Base-by-base conservation (phyloP, 2,888 invertebrate species). In the Aproaerema taeniolella region DNA sequence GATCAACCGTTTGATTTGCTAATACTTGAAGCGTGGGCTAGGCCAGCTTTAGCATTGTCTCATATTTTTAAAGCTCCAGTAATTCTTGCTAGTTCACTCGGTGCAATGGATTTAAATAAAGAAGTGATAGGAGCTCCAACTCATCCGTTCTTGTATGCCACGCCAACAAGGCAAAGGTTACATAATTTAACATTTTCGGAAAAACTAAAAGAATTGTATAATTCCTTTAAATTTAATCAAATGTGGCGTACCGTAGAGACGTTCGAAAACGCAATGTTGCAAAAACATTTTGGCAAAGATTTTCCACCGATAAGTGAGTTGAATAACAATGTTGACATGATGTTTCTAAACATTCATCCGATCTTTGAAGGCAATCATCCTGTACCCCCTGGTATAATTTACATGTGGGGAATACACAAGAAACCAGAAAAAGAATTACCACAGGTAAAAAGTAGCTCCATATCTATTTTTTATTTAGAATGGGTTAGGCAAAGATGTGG, bases 391-490 rank as follows among this genome's bases (percentile, higher is more conserved):
- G 64, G 64, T 35, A 57, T 80, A 2, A 44, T 86, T 1, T 67
- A 69, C 38, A 65, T 81, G 37, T 82, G 86, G 38, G 80, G 82
- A 1, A 49, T 78, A 17, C 83, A 82, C 45, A 55, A 75, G 17
- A 64, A 61, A n/a, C 58, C 63, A 2, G 44, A 62, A 6, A 69
- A 76, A 38, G 56, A 70, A 8, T 52, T 87, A 26, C 79, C 82
- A 2, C 44, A 67, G 59, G 87, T 85, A 58, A 43, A 7, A 6
- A n/a, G n/a, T n/a, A n/a, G n/a, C n/a, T n/a, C n/a, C n/a, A n/a
- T n/a, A n/a, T n/a, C n/a, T n/a, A n/a, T n/a, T n/a, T n/a, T n/a
- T n/a, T n/a, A n/a, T n/a, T n/a, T n/a, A n/a, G n/a, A n/a, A n/a
- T n/a, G n/a, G n/a, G n/a, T n/a, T n/a, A n/a, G n/a, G n/a, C n/a